Percentiles rank a stretch among this genome's conserved stretches.
phyloP scores from a whole-genome alignment of 2,888 invertebrate genomes.

The Cataglyphis cursor region DNA sequence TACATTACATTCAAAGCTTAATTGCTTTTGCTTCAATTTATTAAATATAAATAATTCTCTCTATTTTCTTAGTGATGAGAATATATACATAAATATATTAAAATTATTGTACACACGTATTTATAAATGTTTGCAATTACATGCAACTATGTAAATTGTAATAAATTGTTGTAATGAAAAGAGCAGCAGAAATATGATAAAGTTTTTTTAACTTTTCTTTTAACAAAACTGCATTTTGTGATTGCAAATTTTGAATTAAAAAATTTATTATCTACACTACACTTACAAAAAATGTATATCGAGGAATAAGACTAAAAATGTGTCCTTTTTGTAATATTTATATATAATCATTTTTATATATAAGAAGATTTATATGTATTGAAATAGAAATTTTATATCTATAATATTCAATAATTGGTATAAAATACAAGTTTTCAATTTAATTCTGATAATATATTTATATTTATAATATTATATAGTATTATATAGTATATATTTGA shows the following conservation, averaged over 20 bases:
- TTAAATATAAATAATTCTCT: slow-evolving; percentile 8
- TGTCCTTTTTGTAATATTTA: slow-evolving; percentile 5
- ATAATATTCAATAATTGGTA: slow-evolving; percentile 37
- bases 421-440: slow-evolving; percentile 40
- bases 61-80: slow-evolving; percentile 23
- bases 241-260: slow-evolving; percentile 22
- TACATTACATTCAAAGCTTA: slow-evolving; percentile 14
- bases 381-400: slow-evolving; percentile 42
- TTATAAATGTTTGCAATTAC: slow-evolving; percentile 35
- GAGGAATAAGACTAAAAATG: slow-evolving; percentile 42
- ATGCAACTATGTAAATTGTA: slow-evolving; percentile 3
- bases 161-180: not conserved
- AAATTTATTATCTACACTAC: slow-evolving; percentile 23
- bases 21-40: slow-evolving; percentile 22
- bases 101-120: slow-evolving; percentile 38
- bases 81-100: not conserved
- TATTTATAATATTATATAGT: slow-evolving; percentile 53
- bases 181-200: not conserved
- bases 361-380: slow-evolving; percentile 13
- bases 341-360: slow-evolving; percentile 30
- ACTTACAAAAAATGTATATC: slow-evolving; percentile 31
- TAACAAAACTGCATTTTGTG: slow-evolving; percentile 32
- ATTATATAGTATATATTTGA: slow-evolving; percentile 50
- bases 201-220: slow-evolving; percentile 3
- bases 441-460: slow-evolving; percentile 49